Evolutionary conservation across 2,888 invertebrate species (phyloP).

Genomic region (Stenchaetothrips biformis): DNA sequence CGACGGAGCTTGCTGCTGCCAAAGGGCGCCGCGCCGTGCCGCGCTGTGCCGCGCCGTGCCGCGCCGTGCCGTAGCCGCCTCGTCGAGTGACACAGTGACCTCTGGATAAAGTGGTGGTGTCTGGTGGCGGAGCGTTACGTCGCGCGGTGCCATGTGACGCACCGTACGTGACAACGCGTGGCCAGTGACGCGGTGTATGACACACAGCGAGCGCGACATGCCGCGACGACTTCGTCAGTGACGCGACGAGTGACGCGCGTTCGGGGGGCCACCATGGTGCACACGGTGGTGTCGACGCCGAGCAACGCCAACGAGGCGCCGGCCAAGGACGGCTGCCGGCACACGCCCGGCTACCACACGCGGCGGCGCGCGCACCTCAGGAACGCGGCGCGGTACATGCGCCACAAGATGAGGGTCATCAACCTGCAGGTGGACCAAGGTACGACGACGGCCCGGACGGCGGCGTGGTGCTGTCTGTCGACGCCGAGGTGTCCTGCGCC

Average conservation of each 20-base stretch:
- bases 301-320: background rate
- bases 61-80: background rate
- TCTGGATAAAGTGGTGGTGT: constrained; percentile 3
- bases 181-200: too few relatives aligned
- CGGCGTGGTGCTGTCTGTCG: too few relatives aligned
- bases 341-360: constrained; percentile 10
- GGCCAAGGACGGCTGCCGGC: background rate
- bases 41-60: background rate
- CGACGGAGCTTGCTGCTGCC: background rate
- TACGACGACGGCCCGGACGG: background rate
- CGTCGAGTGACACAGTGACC: constrained; percentile 20
- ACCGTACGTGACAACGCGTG: background rate
- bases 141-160: background rate
- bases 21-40: too few relatives aligned
- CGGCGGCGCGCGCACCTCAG: background rate
- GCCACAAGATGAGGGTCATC: background rate
- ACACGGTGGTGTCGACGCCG: constrained; percentile 3
- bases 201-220: too few relatives aligned
- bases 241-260: background rate
- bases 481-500: too few relatives aligned
- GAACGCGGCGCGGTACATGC: background rate
- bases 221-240: too few relatives aligned
- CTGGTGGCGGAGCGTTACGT: background rate
- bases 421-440: constrained; percentile 15
- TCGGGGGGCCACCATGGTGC: constrained; percentile 3